These are phyloP conservation scores for Melieria crassipennis DNA, from an alignment of 2,888 invertebrate genomes.

Conservation along the genomic window DNA sequence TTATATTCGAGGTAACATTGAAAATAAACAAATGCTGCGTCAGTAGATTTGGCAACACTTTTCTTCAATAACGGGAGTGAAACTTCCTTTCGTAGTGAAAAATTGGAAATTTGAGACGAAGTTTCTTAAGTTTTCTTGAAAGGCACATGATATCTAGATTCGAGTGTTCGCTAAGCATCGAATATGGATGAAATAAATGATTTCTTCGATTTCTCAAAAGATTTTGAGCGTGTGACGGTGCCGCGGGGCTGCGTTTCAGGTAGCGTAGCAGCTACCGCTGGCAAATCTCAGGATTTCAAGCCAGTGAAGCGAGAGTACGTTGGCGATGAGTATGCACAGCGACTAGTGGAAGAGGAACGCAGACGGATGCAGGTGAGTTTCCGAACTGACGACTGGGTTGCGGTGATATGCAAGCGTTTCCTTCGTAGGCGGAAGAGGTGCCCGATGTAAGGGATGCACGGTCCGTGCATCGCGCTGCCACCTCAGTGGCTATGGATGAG, in stretches of 20 bases:
- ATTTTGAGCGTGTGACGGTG: slow-evolving; percentile 51
- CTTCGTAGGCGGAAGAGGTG: neutral
- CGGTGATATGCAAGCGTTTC: neutral
- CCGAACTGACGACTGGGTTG: neutral
- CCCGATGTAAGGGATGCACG: slow-evolving; percentile 16
- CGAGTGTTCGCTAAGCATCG: too few relatives aligned
- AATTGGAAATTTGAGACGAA: neutral
- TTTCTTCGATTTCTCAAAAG: slow-evolving; percentile 63
- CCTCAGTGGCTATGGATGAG: slow-evolving; percentile 50
- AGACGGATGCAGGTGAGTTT: slow-evolving; percentile 48
- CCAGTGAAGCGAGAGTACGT: slow-evolving; percentile 52
- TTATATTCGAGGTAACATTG: too few relatives aligned
- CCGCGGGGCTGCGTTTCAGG: slow-evolving; percentile 50
- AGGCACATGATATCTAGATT: too few relatives aligned
- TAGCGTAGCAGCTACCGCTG: slow-evolving; percentile 35
- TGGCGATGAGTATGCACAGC: slow-evolving; percentile 53
- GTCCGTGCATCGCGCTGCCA: slow-evolving; percentile 36
- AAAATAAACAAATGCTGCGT: too few relatives aligned
- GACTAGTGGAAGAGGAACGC: slow-evolving; percentile 50
- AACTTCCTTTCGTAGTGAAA: too few relatives aligned
- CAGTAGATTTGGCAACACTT: slow-evolving; percentile 20
- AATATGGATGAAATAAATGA: slow-evolving; percentile 60
- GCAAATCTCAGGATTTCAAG: slow-evolving; percentile 40
- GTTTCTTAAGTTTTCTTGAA: neutral
- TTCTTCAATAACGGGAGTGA: too few relatives aligned